Evolutionary conservation across 2,888 invertebrate genomes (phyloP), one percentile per base, ranked within the genome.

Genomic region (Monochamus alternatus): DNA sequence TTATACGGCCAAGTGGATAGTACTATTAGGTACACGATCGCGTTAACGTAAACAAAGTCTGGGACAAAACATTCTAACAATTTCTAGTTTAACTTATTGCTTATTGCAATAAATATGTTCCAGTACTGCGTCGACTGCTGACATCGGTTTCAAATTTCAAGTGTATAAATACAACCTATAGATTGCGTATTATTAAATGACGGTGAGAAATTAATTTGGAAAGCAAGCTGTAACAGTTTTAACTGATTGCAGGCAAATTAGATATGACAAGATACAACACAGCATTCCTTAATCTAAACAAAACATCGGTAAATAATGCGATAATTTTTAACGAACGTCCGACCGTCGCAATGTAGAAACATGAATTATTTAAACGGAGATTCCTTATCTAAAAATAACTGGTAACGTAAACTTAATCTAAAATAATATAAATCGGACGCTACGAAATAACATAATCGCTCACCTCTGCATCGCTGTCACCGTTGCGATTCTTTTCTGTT

Each of bases 401-500:
- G 69, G 67, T 76, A 78, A 81, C 69, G 76, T 78, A 78, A 80
- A 78, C 78, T 76, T 71, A 62, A 75, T 60, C 62, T 74, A 70
- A 65, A 76, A 73, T 74, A 70, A 65, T 75, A 73, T 74, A 74
- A 75, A 72, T 74, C 68, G 58, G 78, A 79, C 73, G 86, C 88
- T 74, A 63, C 75, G 74, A 44, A 75, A 77, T 55, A 59, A 69
- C 43, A 47, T 60, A 60, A 69, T 62, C 72, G 84, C 91, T 90
- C 83, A 92, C 92, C 90, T 92, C 92, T 59, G 89, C 85, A 85
- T 91, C 91, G 85, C 91, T 91, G 85, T 88, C 92, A 80, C 90
- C 91, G 86, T 91, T 91, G 84, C 90, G 91, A 76, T 81, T 84
- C 77, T 91, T 91, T 84, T 91, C 91, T 81, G 89, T 88, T 90